These are phyloP conservation scores for Trypoxylus dichotomus DNA, from an alignment of 1,140 invertebrate species.

Conservation along the genomic window DNA sequence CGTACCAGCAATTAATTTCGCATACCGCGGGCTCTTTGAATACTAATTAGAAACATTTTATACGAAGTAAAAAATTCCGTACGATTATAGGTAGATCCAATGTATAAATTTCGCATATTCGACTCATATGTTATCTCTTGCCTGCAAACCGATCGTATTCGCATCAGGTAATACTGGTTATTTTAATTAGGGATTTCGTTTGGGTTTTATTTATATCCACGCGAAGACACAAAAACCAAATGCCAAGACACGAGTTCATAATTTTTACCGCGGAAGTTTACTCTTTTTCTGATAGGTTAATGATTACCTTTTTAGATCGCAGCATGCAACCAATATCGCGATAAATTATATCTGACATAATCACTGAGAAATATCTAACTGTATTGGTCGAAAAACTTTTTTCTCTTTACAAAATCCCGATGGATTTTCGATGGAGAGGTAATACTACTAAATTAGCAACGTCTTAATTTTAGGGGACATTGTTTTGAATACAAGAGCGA, in stretches of 20 bases:
- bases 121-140: not conserved
- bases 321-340: not conserved
- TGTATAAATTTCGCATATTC: not conserved
- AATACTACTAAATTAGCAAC: too few relatives aligned
- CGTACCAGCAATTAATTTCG: not conserved
- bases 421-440: too few relatives aligned
- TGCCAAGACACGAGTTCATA: not conserved
- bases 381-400: not conserved
- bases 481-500: too few relatives aligned
- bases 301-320: not conserved
- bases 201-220: not conserved
- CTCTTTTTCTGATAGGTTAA: not conserved
- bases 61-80: not conserved
- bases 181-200: not conserved
- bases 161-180: not conserved
- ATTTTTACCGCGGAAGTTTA: not conserved
- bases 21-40: not conserved
- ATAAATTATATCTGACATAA: not conserved
- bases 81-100: not conserved
- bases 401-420: not conserved
- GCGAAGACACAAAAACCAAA: not conserved
- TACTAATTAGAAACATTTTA: not conserved
- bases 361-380: not conserved
- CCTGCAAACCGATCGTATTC: not conserved
- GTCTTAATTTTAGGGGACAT: too few relatives aligned